A percentile compares a stretch with the other conserved stretches of the same genome.
These are phyloP conservation scores for Spinus pinus DNA, from an alignment of 2,797 vertebrate species.

Conservation along the genomic window DNA sequence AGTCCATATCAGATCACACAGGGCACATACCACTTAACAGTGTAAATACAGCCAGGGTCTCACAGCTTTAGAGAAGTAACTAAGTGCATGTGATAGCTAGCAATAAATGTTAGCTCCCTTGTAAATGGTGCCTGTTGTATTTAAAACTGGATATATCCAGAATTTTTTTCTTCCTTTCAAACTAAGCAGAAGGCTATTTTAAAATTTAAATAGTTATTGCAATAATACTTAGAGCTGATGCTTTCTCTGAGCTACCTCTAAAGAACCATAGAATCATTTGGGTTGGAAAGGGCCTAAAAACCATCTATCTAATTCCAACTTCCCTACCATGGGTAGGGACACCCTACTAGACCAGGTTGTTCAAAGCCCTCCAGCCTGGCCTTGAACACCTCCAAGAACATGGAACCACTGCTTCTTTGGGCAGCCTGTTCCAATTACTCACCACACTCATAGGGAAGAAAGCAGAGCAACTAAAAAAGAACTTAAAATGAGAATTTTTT, in stretches of 20 bases:
- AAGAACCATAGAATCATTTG: not conserved
- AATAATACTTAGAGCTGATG: not conserved
- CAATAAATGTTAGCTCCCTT: not conserved
- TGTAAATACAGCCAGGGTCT: not conserved
- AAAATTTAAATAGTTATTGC: not conserved
- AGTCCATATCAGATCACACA: not conserved
- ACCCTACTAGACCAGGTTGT: too few species aligned
- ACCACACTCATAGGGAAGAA: not conserved
- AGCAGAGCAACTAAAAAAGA: not conserved
- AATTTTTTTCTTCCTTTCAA: not conserved
- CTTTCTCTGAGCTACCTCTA: not conserved
- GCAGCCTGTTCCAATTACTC: not conserved
- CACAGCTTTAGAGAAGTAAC: not conserved
- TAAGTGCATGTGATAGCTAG: not conserved
- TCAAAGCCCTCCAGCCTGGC: not conserved
- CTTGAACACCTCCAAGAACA: not conserved
- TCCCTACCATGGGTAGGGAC: not conserved
- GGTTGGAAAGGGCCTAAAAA: not conserved
- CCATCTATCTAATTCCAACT: not conserved
- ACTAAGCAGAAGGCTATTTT: not conserved
- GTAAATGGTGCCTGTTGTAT: not conserved
- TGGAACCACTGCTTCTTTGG: not conserved
- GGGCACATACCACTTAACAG: not conserved
- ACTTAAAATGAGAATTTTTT: not conserved
- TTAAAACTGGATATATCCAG: not conserved